Conservation (phyloP, 2,797 vertebrate genomes). For the Acanthis flammea region DNA sequence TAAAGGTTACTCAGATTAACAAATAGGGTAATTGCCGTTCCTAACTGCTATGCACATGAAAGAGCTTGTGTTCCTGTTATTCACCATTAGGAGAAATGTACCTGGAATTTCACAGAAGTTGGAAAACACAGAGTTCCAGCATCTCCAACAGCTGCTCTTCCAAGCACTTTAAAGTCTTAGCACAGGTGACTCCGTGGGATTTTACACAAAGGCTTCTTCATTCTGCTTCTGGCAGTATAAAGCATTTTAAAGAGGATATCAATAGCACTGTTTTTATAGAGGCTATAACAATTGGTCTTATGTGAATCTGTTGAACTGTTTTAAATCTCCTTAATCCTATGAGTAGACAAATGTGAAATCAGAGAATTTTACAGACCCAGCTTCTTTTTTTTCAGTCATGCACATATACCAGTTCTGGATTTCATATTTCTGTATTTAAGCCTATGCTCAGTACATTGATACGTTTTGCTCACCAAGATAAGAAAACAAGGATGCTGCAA, state of each 20-base stretch:
- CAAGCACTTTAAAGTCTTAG: background rate
- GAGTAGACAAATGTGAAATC: background rate
- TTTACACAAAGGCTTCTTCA: conserved; percentile 22
- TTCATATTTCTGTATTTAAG: background rate
- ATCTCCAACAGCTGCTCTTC: background rate
- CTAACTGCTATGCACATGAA: background rate
- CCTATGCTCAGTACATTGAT: background rate
- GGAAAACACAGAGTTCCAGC: background rate
- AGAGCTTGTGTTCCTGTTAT: background rate
- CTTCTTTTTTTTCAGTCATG: background rate
- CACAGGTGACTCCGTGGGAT: background rate
- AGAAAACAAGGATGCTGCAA: background rate
- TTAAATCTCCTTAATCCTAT: background rate
- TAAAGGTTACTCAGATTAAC: background rate
- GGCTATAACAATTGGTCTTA: background rate
- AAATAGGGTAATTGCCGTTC: background rate
- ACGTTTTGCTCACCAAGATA: background rate
- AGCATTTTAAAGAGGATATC: background rate
- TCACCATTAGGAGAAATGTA: background rate
- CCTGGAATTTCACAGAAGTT: background rate
- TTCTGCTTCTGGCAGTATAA: background rate
- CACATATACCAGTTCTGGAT: background rate
- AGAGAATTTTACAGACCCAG: background rate
- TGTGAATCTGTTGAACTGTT: background rate
- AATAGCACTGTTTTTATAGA: background rate